A percentile compares a stretch with the other conserved stretches of the same genome.
phyloP scores from a whole-genome alignment of 92 coral and sea anemone genomes.

The Epizoanthus stellaris region DNA sequence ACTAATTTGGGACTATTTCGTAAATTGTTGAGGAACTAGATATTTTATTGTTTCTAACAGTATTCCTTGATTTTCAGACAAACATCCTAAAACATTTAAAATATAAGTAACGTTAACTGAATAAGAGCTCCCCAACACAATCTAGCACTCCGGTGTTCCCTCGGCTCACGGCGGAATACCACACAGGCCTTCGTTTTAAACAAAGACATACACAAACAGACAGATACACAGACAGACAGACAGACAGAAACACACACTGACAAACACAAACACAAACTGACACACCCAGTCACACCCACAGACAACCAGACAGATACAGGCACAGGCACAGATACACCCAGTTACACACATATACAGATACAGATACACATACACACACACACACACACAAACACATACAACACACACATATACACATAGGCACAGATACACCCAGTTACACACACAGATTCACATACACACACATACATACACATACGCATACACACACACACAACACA shows the following conservation, averaged over 20 bases:
- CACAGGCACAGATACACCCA: background rate
- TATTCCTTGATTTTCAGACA: too few species aligned
- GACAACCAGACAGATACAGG: background rate
- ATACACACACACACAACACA: background rate
- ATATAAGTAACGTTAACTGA: too few species aligned
- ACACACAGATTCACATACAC: background rate
- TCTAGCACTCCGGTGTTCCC: too few species aligned
- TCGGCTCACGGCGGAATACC: too few species aligned
- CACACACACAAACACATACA: background rate
- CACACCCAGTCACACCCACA: background rate
- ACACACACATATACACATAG: background rate
- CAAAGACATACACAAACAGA: background rate
- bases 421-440: background rate
- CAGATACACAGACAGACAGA: background rate
- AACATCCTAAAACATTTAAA: too few species aligned
- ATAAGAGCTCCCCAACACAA: too few species aligned
- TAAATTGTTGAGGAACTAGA: too few species aligned
- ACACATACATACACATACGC: background rate
- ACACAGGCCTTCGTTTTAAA: too few species aligned
- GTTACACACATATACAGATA: background rate
- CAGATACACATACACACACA: background rate
- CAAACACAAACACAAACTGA: background rate
- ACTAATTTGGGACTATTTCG: too few species aligned
- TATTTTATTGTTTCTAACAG: too few species aligned
- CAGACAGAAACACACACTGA: background rate